Evolutionary conservation across 1,140 invertebrate genomes (phyloP).

Genomic region (Drosophila setifemur): DNA sequence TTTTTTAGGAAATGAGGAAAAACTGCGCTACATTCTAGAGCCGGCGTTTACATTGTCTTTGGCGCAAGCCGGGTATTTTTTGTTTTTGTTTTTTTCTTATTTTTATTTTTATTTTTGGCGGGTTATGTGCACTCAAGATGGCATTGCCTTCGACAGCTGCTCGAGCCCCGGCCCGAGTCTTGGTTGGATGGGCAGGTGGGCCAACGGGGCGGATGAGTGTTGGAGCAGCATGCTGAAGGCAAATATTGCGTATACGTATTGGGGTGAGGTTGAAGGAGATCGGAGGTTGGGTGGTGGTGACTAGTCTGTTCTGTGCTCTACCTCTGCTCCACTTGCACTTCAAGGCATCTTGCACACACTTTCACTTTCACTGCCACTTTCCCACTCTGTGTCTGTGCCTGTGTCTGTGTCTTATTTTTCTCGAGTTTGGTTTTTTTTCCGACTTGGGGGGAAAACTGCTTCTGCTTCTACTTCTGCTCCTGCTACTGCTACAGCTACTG

Average conservation of each 20-base stretch:
- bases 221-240: conserved; percentile 15
- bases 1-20: conserved; percentile 69
- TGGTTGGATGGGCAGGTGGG: conserved; percentile 11
- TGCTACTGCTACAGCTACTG: neutral
- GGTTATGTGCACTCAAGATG: conserved; percentile 61
- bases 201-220: conserved; percentile 31
- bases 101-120: neutral
- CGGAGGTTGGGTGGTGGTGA: conserved; percentile 1
- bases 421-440: conserved; percentile 39
- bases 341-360: conserved; percentile 64
- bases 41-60: conserved; percentile 76
- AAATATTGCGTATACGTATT: conserved; percentile 10
- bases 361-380: conserved; percentile 64
- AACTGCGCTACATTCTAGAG: conserved; percentile 69
- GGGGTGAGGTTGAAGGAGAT: neutral
- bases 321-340: conserved; percentile 42
- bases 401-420: conserved; percentile 10
- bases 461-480: conserved; percentile 19
- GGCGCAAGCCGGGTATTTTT: conserved; percentile 25
- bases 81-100: neutral
- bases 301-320: conserved; percentile 13
- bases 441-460: too few species aligned
- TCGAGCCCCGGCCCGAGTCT: conserved; percentile 29
- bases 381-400: conserved; percentile 9
- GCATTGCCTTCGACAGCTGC: conserved; percentile 37